Base-by-base conservation (phyloP, 1,140 invertebrate genomes). In the Diorhabda elongata region DNA sequence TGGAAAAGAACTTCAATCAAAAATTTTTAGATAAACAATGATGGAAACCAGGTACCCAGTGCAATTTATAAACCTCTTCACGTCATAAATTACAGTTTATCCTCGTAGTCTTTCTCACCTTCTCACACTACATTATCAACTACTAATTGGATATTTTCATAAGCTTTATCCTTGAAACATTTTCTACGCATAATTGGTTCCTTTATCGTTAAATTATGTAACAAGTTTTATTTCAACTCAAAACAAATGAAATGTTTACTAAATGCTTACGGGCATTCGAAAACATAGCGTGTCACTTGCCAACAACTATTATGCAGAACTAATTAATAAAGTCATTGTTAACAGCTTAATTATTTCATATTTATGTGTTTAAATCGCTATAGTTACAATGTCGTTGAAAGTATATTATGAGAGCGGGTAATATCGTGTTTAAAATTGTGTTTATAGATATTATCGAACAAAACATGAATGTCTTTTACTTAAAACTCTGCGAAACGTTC, bases 261-360 rank as follows among this genome's bases (percentile, higher is more conserved):
- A 8, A 52, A 52, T 4, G n/a, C 47, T 52, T 52, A 6, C 47
- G 47, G 47, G 6, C n/a, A 52, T 52, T 52, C n/a, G 47, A 52
- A 52, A 52, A 52, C 47, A 52, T 52, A 52, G 47, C 47, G 47
- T 52, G 47, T 52, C 47, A 52, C 47, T 52, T 52, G 3, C 47
- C 47, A 52, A 6, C 47, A n/a, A 3, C 47, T 52, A 52, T 52
- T 52, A 52, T 52, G 47, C 47, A 52, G n/a, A n/a, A 52, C n/a
- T 52, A 52, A 52, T 52, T 52, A 52, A 52, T 52, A 52, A 52
- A 52, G 47, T 52, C 47, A 52, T 52, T 52, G 47, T 52, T 52
- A 52, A 52, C 47, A 52, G 47, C 47, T 52, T 52, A n/a, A 52
- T 52, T 52, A n/a, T 52, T 52, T 52, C 47, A 52, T 52, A 52